These are phyloP conservation scores for Strigamia transsilvanica DNA, from an alignment of 2,888 invertebrate species.

Conservation along the genomic window DNA sequence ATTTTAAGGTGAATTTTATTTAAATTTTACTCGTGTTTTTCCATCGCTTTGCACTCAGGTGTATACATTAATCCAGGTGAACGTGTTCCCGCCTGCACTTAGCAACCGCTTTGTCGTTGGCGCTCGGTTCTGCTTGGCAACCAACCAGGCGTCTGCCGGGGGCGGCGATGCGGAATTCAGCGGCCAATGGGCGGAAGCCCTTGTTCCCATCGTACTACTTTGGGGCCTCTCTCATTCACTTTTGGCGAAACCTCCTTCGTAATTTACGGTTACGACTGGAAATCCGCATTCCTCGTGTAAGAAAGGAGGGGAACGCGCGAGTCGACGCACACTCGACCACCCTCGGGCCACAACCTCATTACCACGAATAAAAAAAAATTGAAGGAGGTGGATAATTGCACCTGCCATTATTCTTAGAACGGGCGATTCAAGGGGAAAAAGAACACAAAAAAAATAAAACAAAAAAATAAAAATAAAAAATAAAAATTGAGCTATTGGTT, in stretches of 20 bases:
- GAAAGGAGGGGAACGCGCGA: background rate
- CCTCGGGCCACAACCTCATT: background rate
- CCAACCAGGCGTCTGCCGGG: conserved; percentile 8
- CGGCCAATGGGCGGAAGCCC: conserved; percentile 20
- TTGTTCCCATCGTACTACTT: background rate
- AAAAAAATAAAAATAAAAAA: background rate
- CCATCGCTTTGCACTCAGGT: background rate
- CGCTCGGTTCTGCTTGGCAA: conserved; percentile 1
- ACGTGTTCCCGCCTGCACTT: background rate
- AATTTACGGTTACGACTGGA: conserved; percentile 12
- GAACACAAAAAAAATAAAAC: background rate
- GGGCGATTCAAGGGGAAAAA: background rate
- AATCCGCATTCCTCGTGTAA: conserved; percentile 10
- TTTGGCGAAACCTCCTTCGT: conserved; percentile 12
- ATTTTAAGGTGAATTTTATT: background rate
- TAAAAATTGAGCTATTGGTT: background rate
- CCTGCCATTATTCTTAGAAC: conserved; percentile 13
- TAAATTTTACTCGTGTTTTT: background rate
- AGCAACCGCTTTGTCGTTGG: conserved; percentile 10
- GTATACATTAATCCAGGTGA: background rate
- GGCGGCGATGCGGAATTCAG: conserved; percentile 20
- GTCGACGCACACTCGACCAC: background rate
- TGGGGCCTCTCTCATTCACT: conserved; percentile 14
- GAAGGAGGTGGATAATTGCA: background rate
- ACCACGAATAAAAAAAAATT: background rate